Percentiles rank a stretch among this genome's conserved stretches.
These are phyloP conservation scores for Hippocampus abdominalis DNA, from an alignment of 2,113 vertebrate genomes.

Conservation along the genomic window DNA sequence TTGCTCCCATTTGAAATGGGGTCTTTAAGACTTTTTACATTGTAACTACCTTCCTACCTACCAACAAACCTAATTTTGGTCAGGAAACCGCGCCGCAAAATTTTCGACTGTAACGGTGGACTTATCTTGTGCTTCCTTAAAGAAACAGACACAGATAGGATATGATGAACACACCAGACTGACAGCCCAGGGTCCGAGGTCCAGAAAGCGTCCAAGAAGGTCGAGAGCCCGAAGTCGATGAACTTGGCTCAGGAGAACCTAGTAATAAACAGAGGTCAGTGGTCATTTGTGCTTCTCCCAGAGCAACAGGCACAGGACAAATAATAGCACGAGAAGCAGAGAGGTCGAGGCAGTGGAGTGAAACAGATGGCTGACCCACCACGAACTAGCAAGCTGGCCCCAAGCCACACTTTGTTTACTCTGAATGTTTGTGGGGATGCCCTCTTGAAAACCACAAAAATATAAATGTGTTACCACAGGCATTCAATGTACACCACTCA, in stretches of 20 bases:
- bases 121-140: not conserved
- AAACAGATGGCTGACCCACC: slow-evolving; percentile 61
- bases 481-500: not conserved
- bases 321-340: slow-evolving; percentile 20
- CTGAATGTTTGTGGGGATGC: slow-evolving; percentile 20
- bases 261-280: slow-evolving; percentile 49
- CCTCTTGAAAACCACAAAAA: slow-evolving; percentile 27
- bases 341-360: slow-evolving; percentile 16
- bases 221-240: slow-evolving; percentile 91
- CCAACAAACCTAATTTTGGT: not conserved
- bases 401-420: slow-evolving; percentile 9
- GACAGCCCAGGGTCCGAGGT: slow-evolving; percentile 96
- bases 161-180: slow-evolving; percentile 79
- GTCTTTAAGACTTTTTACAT: not conserved
- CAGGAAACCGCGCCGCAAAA: not conserved
- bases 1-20: not conserved
- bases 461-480: not conserved
- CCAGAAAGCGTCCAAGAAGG: slow-evolving; percentile 89
- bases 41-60: not conserved
- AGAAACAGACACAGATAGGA: not conserved
- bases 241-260: slow-evolving; percentile 97
- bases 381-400: slow-evolving; percentile 35
- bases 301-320: slow-evolving; percentile 29
- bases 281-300: slow-evolving; percentile 7
- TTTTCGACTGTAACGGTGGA: not conserved